These are phyloP conservation scores for Allolobophora icterica DNA, from an alignment of 2,888 invertebrate genomes.

Conservation along the genomic window DNA sequence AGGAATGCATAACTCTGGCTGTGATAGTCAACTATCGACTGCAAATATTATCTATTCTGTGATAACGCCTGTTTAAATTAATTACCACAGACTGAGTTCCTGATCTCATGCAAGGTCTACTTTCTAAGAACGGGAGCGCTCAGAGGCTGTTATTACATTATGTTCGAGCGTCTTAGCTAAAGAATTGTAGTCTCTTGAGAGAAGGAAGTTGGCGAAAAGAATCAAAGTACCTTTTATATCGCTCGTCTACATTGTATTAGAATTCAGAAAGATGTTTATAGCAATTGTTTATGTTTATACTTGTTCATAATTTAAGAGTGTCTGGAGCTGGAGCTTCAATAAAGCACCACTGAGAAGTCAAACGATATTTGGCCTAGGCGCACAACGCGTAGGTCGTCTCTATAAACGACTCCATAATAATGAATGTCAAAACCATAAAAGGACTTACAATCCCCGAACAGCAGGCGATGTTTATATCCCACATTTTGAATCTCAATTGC, in stretches of 20 bases:
- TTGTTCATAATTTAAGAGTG: neutral
- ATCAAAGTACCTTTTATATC: no score
- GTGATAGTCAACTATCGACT: neutral
- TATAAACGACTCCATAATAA: no score
- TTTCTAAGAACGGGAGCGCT: neutral
- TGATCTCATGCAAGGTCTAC: neutral
- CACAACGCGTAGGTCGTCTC: no score
- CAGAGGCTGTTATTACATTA: neutral
- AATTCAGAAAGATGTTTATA: neutral
- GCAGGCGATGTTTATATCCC: neutral
- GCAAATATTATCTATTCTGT: neutral
- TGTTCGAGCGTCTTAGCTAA: neutral
- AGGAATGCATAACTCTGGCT: neutral
- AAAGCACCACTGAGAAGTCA: no score
- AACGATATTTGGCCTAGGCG: no score
- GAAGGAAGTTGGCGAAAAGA: neutral
- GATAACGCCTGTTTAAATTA: neutral
- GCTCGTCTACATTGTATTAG: no score
- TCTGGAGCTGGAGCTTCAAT: neutral
- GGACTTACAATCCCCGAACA: neutral
- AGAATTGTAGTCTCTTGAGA: neutral
- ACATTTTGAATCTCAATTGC: neutral
- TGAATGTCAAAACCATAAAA: neutral
- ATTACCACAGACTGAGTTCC: neutral
- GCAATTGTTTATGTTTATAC: neutral